phyloP scores from a whole-genome alignment of 2,797 vertebrate species.

The Chaetophractus vellerosus region DNA sequence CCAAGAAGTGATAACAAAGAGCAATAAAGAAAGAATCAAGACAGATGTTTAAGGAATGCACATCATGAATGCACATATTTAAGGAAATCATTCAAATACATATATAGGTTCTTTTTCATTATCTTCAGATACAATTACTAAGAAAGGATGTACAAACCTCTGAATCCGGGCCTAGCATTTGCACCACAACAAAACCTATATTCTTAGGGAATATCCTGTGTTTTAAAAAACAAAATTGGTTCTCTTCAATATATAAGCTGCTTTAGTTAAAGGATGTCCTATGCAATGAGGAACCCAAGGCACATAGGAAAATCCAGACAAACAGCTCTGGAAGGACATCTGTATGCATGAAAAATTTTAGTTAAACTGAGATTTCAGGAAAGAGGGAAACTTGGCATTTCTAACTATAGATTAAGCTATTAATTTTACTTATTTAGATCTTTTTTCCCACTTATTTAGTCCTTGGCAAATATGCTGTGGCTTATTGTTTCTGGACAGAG shows the following conservation, averaged over 20 bases:
- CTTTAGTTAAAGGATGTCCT: not conserved
- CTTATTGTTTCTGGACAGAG: not conserved
- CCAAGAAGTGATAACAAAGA: not conserved
- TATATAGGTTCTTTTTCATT: not conserved
- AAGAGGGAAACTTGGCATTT: not conserved
- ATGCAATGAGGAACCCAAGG: not conserved
- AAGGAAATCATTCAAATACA: not conserved
- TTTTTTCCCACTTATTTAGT: not conserved
- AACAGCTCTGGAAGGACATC: not conserved
- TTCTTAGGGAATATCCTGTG: not conserved
- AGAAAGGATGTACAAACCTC: not conserved
- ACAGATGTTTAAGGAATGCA: not conserved
- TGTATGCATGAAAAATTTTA: not conserved
- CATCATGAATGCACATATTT: not conserved
- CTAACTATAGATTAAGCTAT: not conserved
- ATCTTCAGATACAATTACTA: not conserved
- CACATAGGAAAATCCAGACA: not conserved
- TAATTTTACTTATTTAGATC: not conserved
- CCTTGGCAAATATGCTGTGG: not conserved
- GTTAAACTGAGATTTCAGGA: not conserved
- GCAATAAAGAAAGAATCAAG: not conserved
- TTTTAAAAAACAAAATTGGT: not conserved
- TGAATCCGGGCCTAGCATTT: not conserved
- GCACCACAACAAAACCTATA: not conserved
- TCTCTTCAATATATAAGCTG: not conserved